Percentiles rank a stretch among this genome's conserved stretches.
phyloP scores from a whole-genome alignment of 2,797 vertebrate species.

The Alca torda region DNA sequence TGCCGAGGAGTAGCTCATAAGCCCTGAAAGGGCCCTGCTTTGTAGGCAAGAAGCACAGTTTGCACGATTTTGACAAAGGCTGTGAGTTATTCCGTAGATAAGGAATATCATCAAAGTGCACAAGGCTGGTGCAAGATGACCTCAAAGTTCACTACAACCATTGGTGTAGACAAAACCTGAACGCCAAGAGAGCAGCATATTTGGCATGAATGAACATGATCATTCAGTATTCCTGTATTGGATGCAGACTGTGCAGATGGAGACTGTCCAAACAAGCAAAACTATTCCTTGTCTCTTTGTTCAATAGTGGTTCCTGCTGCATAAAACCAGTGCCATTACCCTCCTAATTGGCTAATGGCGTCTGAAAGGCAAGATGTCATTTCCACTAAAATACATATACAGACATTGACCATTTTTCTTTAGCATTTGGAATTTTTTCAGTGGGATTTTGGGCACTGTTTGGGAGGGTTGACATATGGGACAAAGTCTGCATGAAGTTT shows the following conservation, averaged over 20 bases:
- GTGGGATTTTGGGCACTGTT: not conserved
- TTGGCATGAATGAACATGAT: not conserved
- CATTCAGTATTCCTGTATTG: not conserved
- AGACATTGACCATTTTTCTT: not conserved
- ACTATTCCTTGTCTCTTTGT: not conserved
- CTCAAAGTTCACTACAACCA: not conserved
- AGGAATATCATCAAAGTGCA: not conserved
- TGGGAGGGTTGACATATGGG: not conserved
- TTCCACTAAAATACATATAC: not conserved
- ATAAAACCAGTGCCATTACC: not conserved
- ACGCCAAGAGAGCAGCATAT: not conserved
- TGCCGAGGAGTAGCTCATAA: not conserved
- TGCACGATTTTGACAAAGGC: not conserved
- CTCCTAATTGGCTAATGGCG: not conserved
- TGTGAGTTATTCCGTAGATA: not conserved
- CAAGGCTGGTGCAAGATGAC: not conserved
- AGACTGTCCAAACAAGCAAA: not conserved
- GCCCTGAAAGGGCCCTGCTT: not conserved
- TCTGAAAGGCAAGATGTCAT: not conserved
- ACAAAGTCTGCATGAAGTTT: not conserved
- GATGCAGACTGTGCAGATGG: not conserved
- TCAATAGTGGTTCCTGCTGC: not conserved
- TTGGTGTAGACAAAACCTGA: not conserved
- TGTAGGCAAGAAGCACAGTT: not conserved
- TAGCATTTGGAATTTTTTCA: not conserved